These are phyloP conservation scores for Anoplopoma fimbria DNA, from an alignment of 2,113 vertebrate species.

Conservation along the genomic window DNA sequence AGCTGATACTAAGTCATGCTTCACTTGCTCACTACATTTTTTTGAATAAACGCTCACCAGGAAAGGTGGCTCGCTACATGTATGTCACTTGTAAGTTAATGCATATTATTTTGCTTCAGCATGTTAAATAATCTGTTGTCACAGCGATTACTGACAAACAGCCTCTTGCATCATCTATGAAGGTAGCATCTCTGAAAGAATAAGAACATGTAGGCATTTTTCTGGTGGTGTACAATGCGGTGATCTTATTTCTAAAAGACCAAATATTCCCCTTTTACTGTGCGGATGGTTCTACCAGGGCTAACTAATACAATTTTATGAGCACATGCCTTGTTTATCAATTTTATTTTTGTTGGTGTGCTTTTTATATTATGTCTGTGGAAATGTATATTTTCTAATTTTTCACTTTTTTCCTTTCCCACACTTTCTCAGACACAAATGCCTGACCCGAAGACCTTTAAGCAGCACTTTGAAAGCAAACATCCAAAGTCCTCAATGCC, in stretches of 20 bases:
- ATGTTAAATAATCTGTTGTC: background rate
- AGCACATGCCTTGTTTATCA: background rate
- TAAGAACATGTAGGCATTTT: background rate
- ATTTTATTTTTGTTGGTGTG: background rate
- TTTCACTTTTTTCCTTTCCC: background rate
- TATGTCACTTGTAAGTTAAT: constrained; percentile 3
- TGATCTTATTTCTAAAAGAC: background rate
- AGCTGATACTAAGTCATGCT: background rate
- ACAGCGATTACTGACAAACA: background rate
- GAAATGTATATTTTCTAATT: background rate
- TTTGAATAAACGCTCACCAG: too few relatives aligned
- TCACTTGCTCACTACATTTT: too few relatives aligned
- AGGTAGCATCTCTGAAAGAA: background rate
- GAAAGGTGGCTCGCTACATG: background rate
- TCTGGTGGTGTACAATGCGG: background rate
- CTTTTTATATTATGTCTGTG: background rate
- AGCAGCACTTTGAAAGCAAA: constrained; percentile 85
- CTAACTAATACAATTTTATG: background rate
- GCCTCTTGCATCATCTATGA: background rate
- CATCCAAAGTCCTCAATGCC: constrained; percentile 81
- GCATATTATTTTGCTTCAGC: too few relatives aligned
- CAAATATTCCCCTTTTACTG: background rate
- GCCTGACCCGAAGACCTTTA: constrained; percentile 83
- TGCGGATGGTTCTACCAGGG: background rate
- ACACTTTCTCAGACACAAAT: constrained; percentile 76